These are phyloP conservation scores for Rattus rattus DNA, from an alignment of 2,113 vertebrate genomes.

Conservation along the genomic window DNA sequence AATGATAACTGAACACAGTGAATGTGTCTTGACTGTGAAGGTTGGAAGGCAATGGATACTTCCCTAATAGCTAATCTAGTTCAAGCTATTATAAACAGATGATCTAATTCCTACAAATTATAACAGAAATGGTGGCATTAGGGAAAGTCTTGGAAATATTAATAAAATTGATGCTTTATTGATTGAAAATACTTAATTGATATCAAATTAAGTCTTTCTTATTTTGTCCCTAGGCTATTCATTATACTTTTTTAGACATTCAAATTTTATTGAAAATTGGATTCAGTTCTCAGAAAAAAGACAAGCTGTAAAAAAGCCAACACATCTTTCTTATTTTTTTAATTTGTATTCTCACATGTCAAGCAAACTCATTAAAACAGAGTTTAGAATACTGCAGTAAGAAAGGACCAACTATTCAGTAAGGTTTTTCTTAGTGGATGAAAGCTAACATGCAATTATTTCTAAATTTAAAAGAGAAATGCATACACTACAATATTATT, in stretches of 20 bases:
- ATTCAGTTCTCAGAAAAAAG: constrained; percentile 35
- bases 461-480: constrained; percentile 32
- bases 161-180: background rate
- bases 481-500: constrained; percentile 5
- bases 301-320: constrained; percentile 5
- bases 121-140: background rate
- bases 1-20: background rate
- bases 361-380: constrained; percentile 52
- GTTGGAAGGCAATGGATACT: background rate
- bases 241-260: constrained; percentile 3
- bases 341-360: background rate
- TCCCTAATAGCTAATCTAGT: background rate
- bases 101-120: background rate
- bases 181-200: constrained; percentile 26
- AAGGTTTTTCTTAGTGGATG: background rate
- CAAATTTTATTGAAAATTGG: background rate
- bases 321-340: background rate
- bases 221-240: constrained; percentile 23
- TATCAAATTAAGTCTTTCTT: background rate
- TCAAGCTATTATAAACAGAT: background rate
- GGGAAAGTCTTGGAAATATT: background rate
- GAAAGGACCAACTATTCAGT: constrained; percentile 20
- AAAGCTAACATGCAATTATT: background rate
- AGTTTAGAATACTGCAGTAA: background rate
- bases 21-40: background rate